Evolutionary conservation across 1,140 invertebrate genomes (phyloP), one percentile per base, ranked within the genome.

Genomic region (Drosophila trapezifrons): DNA sequence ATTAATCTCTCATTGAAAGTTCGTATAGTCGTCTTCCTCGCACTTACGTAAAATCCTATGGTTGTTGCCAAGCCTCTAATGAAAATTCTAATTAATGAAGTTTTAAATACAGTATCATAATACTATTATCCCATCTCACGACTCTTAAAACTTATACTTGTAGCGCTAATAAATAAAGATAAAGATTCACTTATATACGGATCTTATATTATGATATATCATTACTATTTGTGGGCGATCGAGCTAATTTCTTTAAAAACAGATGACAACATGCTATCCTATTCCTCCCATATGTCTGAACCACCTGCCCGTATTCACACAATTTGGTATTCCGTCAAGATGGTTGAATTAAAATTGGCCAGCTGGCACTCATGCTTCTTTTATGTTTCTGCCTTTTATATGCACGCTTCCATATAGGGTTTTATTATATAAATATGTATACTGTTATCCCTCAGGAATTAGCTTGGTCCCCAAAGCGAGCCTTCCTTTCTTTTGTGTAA

Each of bases 381-480:
- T 9, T 35, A 20, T 52, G 27, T 20, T 8, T 32, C 9, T 8
- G 9, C 3, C 29, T 10, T 9, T 32, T 10, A 32, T 32, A 32
- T 32, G 29, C 3, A 32, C 29, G 27, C 49, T 13, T 18, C 1
- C 12, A 8, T 51, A 51, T 15, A 9, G 17, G 17, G 17, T 20
- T 52, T 52, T 35, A 52, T 15, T 35, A 35, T 35, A 51, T 17
- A 17, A 1, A 29, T 51, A 18, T 51, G 47, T 35, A 35, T 52
- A 20, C 17, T 20, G 17, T 9, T 52, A 9, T 35, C 27, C 29
- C 49, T 4, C 12, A 52, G 49, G 29, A 18, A 5, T 20, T 15
- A 3, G 13, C 13, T 20, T 15, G 6, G 49, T 18, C 18, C 49
- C 49, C 18, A 2, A 38, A 7, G 15, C 15, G 12, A 20, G 29